Base-by-base conservation (phyloP, 2,888 invertebrate species). In the Entomobrya proxima region DNA sequence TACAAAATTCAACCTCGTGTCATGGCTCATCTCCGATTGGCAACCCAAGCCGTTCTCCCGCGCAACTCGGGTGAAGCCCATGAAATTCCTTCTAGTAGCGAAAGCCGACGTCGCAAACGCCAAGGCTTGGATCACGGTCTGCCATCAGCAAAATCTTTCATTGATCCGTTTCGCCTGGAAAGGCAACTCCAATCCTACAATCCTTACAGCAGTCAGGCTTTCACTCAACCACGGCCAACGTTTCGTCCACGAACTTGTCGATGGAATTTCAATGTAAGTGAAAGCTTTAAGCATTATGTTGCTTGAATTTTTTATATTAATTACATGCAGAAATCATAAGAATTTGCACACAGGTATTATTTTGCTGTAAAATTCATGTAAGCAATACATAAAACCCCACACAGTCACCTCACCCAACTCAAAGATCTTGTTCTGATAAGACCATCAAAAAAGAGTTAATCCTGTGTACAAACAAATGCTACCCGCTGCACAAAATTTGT, bases 1-100 rank as follows among this genome's bases (percentile, higher is more conserved):
- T 90, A 89, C 78, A 83, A 72, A 76, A 88, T 90, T 32, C 88
- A 88, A 77, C 90, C 90, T 15, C 87, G 88, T 27, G 90, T 90
- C 3, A 78, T 83, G 15, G 90, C 90, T 2, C 76, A 88, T 27
- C 72, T 89, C 2, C 87, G 88, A 55, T 86, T 80, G 35, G 86
- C 74, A 24, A 83, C 86, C 15, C 80, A 80, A 40, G 80, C 80
- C n/a, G 80, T 80, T 7, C 32, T 81, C 3, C 77, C 74, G 6
- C 35, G 50, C 32, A 32, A 21, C 4, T 55, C 61, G 0, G 27
- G 24, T 21, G 32, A 7, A 9, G 32, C 75, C 1, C 13, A 55
- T 7, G 15, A 58, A 40, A n/a, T 15, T 11, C n/a, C 15, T 24
- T 15, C 27, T 4, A 55, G 24, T 27, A 44, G 21, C 24, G 80